Evolutionary conservation across 2,888 invertebrate species (phyloP), one percentile per base, ranked within the genome.

Genomic region (Lithodes maja): DNA sequence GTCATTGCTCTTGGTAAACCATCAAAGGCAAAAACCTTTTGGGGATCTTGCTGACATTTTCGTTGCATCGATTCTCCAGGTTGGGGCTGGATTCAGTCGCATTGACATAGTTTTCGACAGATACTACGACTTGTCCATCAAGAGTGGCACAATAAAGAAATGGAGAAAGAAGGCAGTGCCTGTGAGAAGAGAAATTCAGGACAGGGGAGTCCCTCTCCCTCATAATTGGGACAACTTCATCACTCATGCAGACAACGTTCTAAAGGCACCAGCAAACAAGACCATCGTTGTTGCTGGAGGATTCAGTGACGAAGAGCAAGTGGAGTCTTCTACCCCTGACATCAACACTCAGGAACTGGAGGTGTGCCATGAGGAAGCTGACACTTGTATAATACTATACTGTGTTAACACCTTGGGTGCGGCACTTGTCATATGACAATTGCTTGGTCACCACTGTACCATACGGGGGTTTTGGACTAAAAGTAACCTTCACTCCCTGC

Each of bases 281-380:
- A 79, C 80, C n/a, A 52, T 79, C 12, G 80, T 79, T 33, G 80
- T 49, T n/a, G 49, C 80, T 79, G 80, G 80, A 15, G 80, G 80
- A 12, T 79, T 79, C 80, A 52, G n/a, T 12, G 49, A 79, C 49
- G 80, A 79, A 79, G 80, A 79, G 52, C 52, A 79, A 5, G 54
- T 79, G 33, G 52, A 79, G n/a, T 79, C 52, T 7, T 52, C 52
- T 33, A 52, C n/a, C 49, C 80, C 80, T 33, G 49, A 75, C n/a
- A 75, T 61, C 61, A 61, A 61, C 12, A 61, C 12, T 7, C 7
- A 61, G 5, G 61, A 74, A n/a, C 74, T 74, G 33, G 79, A 79
- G 79, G 53, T 5, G 50, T n/a, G 79, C 79, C 79, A 61, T 12
- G 61, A 61, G 61, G 61, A 61, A 61, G 61, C 17, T 49, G 17